Percentiles rank a stretch among this genome's conserved stretches.
These are phyloP conservation scores for Poeciliopsis paucimaculata DNA, from an alignment of 2,797 vertebrate genomes.

Conservation along the genomic window DNA sequence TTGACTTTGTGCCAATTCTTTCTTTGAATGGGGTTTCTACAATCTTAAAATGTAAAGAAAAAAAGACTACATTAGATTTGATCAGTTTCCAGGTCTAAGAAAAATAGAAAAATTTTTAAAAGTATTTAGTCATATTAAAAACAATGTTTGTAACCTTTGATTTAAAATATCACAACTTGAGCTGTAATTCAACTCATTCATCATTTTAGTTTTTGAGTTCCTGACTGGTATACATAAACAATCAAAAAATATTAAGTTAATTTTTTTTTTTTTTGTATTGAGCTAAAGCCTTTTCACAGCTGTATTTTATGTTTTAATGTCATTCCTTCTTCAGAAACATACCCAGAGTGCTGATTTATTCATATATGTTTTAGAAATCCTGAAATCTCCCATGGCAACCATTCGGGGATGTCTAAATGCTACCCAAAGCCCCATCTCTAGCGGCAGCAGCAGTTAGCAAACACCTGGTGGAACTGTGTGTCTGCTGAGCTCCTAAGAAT, in stretches of 20 bases:
- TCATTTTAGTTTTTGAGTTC: not conserved
- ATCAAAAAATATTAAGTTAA: not conserved
- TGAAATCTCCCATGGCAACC: not conserved
- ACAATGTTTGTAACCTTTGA: not conserved
- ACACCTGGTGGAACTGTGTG: not conserved
- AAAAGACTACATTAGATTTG: not conserved
- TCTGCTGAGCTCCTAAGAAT: not conserved
- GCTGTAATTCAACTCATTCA: not conserved
- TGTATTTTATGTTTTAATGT: too few relatives aligned
- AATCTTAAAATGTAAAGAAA: not conserved
- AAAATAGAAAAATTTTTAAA: too few relatives aligned
- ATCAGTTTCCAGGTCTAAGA: not conserved
- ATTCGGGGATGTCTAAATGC: not conserved
- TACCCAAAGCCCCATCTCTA: not conserved
- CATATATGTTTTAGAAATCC: not conserved
- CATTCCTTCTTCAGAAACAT: too few relatives aligned
- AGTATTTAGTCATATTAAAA: not conserved
- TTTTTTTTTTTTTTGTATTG: not conserved
- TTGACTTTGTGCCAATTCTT: not conserved
- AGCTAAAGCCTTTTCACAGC: too few relatives aligned
- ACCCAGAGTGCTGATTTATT: not conserved
- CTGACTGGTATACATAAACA: not conserved
- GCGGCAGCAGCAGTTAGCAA: not conserved
- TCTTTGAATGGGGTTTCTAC: not conserved
- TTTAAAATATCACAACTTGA: not conserved